Conservation (phyloP, 1,140 invertebrate genomes). For the Nomia melanderi region DNA sequence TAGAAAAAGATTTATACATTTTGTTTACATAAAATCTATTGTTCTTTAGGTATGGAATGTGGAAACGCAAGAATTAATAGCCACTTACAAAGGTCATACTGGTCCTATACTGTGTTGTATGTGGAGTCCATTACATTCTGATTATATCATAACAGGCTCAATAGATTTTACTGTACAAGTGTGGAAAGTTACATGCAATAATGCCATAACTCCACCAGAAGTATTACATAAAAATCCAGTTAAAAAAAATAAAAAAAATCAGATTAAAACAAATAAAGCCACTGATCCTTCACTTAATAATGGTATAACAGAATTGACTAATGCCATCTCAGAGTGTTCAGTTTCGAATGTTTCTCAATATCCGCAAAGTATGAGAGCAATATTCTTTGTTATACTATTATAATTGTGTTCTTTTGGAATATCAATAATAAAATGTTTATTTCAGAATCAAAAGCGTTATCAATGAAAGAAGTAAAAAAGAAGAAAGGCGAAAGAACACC, state of each 20-base stretch:
- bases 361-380: constrained; percentile 33
- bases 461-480: constrained; percentile 17
- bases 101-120: constrained; percentile 82
- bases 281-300: neutral
- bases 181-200: constrained; percentile 81
- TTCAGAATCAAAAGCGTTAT: constrained; percentile 32
- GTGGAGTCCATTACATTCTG: constrained; percentile 85
- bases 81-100: constrained; percentile 82
- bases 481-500: constrained; percentile 50
- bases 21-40: constrained; percentile 12
- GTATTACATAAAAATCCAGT: constrained; percentile 50
- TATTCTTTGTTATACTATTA: neutral
- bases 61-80: constrained; percentile 80
- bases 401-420: neutral
- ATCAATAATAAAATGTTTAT: constrained; percentile 11
- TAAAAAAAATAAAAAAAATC: constrained; percentile 58
- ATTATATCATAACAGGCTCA: constrained; percentile 84
- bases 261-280: constrained; percentile 13
- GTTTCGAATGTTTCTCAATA: neutral
- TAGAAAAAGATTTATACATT: neutral
- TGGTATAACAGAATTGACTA: constrained; percentile 1
- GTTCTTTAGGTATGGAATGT: constrained; percentile 87
- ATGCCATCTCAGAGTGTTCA: neutral
- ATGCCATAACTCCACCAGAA: constrained; percentile 45
- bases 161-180: constrained; percentile 83